A percentile compares a stretch with the other conserved stretches of the same genome.
phyloP scores from a whole-genome alignment of 1,140 invertebrate genomes.

The Idris sp. region DNA sequence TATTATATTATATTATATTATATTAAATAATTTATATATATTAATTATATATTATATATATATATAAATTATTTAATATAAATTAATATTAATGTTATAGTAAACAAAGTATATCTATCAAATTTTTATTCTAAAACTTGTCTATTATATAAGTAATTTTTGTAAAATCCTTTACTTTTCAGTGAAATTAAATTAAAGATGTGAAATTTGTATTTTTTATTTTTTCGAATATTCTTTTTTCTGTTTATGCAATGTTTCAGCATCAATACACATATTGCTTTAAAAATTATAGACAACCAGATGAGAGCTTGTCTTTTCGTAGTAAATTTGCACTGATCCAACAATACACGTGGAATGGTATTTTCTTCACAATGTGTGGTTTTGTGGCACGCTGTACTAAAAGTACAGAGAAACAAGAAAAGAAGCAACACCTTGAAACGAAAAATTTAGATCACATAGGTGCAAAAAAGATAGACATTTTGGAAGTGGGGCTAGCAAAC shows the following conservation, averaged over 20 bases:
- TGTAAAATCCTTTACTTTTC: too few species aligned
- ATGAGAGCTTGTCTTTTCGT: conserved; percentile 37
- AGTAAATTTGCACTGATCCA: conserved; percentile 48
- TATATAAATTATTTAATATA: too few species aligned
- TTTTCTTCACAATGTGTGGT: conserved; percentile 52
- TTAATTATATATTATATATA: too few species aligned
- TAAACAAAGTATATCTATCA: too few species aligned
- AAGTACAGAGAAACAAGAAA: conserved; percentile 23
- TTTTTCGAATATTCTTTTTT: conserved; percentile 34
- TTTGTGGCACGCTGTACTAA: conserved; percentile 29
- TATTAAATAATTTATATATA: too few species aligned
- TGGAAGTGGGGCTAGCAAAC: conserved; percentile 3
- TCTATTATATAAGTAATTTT: too few species aligned
- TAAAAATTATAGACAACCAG: conserved; percentile 27
- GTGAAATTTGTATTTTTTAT: too few species aligned
- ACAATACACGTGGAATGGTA: conserved; percentile 45
- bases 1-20: too few species aligned
- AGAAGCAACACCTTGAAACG: conserved; percentile 14
- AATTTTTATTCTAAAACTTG: too few species aligned
- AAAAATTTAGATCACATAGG: conserved; percentile 9
- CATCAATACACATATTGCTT: conserved; percentile 25
- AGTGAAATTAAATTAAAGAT: too few species aligned
- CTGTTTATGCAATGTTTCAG: conserved; percentile 13
- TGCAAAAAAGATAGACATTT: conserved; percentile 22
- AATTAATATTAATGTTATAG: too few species aligned